phyloP scores from a whole-genome alignment of 2,888 invertebrate species.

The Fragum sueziense region DNA sequence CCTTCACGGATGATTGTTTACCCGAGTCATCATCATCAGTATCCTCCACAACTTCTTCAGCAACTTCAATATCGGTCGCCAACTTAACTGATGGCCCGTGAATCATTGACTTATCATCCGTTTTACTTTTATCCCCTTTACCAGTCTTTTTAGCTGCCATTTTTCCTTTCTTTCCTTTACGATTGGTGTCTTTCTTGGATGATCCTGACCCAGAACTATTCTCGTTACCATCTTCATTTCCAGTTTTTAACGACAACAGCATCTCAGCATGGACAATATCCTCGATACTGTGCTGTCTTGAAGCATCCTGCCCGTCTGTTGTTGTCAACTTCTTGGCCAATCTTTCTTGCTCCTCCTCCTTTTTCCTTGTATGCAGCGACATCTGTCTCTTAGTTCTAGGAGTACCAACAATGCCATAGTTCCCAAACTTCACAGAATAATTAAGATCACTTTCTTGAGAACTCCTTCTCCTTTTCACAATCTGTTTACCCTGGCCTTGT shows the following conservation, averaged over 20 bases:
- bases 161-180: constrained; percentile 14
- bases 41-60: constrained; percentile 6
- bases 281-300: constrained; percentile 55
- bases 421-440: constrained; percentile 51
- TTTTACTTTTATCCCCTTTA: not conserved
- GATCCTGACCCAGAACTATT: constrained; percentile 6
- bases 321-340: constrained; percentile 5
- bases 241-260: constrained; percentile 52
- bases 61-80: constrained; percentile 24
- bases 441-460: constrained; percentile 35
- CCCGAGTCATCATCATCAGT: not conserved
- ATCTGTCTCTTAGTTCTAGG: constrained; percentile 55
- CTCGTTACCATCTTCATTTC: constrained; percentile 39
- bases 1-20: not conserved
- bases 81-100: not conserved
- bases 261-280: constrained; percentile 61
- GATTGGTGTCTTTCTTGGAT: constrained; percentile 9
- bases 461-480: constrained; percentile 27
- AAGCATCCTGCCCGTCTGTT: constrained; percentile 19
- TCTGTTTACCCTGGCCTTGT: constrained; percentile 16
- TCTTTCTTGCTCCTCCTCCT: constrained; percentile 53
- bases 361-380: constrained; percentile 36
- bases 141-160: constrained; percentile 1
- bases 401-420: constrained; percentile 50
- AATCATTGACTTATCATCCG: not conserved